Evolutionary conservation across 1,140 invertebrate species (phyloP), one percentile per base, ranked within the genome.

Genomic region (Hylaeus volcanicus): DNA sequence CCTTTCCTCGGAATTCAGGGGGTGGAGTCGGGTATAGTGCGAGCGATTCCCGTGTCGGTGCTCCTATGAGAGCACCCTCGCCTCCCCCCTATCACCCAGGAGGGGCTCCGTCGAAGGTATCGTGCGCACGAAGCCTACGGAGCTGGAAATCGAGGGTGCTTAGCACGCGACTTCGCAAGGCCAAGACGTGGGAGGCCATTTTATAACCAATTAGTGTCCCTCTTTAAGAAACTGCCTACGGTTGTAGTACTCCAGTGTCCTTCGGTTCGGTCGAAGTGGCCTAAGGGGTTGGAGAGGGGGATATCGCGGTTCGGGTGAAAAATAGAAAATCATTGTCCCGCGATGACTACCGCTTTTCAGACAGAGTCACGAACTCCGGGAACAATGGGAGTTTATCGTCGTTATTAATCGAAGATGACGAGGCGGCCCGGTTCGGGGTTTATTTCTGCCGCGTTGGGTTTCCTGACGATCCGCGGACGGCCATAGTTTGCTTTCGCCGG

Each of bases 151-250:
- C 79, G 79, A 90, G 85, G 82, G 74, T 87, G 86, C 85, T 90
- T 88, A 84, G 78, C 82, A 86, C 88, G 82, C 84, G 87, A 88
- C 64, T 86, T 88, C 45, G 83, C 82, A 84, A 87, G 88, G 79
- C 83, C 81, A 81, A 83, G 81, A 56, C 63, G 78, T 74, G 64
- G 78, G 83, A 86, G 87, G 82, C 84, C 88, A 85, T 85, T 89
- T 88, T 86, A 89, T 84, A 88, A 88, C 80, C 84, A 89, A 90
- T 90, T 90, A 89, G 83, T 84, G 84, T 85, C 77, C 83, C 70
- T 84, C 79, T 83, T 83, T 79, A 82, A 86, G 75, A 86, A 86
- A 86, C 39, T 86, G 75, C 80, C 72, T 74, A 82, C 73, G 45
- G 37, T 61, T 79, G 68, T 43, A 56, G 69, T 83, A 48, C 63